phyloP scores from a whole-genome alignment of 2,113 vertebrate species.

The Petaurus breviceps region DNA sequence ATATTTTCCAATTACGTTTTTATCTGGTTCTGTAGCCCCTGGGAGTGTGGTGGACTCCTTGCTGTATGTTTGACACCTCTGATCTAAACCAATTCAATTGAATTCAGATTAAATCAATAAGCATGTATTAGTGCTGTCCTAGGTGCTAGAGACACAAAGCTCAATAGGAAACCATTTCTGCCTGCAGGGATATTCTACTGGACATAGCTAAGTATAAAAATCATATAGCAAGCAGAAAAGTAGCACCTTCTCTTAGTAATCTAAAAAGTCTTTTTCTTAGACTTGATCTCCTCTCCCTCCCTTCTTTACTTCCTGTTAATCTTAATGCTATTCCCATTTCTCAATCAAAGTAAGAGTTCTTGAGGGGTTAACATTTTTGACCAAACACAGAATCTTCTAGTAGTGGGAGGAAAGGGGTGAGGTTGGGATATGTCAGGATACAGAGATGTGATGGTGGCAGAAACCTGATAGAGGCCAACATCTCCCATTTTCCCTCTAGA shows the following conservation, averaged over 20 bases:
- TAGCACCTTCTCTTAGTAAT: neutral
- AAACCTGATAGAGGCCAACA: slow-evolving; percentile 31
- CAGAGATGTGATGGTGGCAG: neutral
- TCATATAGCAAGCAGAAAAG: neutral
- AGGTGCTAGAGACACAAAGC: neutral
- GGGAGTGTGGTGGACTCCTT: neutral
- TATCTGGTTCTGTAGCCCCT: neutral
- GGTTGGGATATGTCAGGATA: neutral
- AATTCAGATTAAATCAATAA: neutral
- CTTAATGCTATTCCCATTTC: neutral
- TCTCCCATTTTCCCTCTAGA: slow-evolving; percentile 31
- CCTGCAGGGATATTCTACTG: neutral
- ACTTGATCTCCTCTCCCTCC: neutral
- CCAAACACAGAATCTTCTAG: slow-evolving; percentile 20
- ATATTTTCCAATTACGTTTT: neutral
- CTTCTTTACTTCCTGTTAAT: neutral
- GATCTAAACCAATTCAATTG: neutral
- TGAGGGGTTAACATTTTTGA: slow-evolving; percentile 18
- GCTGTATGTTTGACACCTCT: neutral
- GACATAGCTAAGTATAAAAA: neutral
- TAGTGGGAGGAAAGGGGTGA: neutral
- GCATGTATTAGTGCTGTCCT: neutral
- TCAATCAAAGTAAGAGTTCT: neutral
- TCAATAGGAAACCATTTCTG: neutral
- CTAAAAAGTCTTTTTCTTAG: neutral